phyloP scores from a whole-genome alignment of 2,113 vertebrate species.

The Pampusana beccarii region DNA sequence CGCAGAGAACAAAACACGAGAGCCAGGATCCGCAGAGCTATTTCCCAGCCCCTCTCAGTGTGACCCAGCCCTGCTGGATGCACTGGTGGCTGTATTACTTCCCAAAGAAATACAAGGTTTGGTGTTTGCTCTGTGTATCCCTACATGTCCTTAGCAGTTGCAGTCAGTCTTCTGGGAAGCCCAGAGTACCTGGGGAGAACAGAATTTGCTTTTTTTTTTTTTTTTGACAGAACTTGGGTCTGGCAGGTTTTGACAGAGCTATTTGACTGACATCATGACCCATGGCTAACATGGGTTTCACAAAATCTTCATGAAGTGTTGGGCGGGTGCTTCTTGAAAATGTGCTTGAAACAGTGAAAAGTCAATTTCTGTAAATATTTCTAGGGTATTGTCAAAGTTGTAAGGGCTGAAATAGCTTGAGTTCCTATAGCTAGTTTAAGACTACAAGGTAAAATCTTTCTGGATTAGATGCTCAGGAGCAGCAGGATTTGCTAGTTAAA shows the following conservation, averaged over 20 bases:
- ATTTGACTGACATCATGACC: not conserved
- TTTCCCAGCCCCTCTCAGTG: not conserved
- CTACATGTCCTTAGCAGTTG: not conserved
- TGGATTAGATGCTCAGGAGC: not conserved
- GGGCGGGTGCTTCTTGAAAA: not conserved
- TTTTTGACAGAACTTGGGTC: not conserved
- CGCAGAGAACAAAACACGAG: not conserved
- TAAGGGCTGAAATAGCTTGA: not conserved
- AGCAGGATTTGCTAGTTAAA: conserved; percentile 22
- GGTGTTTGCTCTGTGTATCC: not conserved
- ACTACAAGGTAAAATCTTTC: not conserved
- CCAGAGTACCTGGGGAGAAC: not conserved
- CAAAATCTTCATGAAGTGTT: not conserved
- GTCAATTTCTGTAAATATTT: not conserved
- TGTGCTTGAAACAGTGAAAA: not conserved
- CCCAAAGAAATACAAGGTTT: not conserved
- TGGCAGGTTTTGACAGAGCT: not conserved
- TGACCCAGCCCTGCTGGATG: not conserved
- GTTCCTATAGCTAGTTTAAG: not conserved
- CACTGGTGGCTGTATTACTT: not conserved
- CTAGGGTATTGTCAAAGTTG: not conserved
- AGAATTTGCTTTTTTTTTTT: not conserved
- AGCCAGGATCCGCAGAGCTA: not conserved
- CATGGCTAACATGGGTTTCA: not conserved
- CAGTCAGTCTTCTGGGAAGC: not conserved